Percentiles rank a stretch among this genome's conserved stretches.
Conservation (phyloP, 2,888 invertebrate genomes). For the Ligdia adustata region DNA sequence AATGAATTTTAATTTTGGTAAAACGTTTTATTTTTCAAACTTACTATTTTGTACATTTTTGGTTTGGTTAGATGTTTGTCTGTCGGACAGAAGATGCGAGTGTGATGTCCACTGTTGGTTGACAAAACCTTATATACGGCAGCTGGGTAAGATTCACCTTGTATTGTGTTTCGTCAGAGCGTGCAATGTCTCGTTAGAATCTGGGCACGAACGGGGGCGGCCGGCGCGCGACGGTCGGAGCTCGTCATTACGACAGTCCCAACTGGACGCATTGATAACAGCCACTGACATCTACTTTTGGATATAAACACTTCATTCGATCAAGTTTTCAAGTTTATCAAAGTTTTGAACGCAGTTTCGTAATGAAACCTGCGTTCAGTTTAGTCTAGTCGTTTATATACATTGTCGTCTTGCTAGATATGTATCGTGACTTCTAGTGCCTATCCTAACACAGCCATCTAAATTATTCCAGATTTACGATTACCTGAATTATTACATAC, state of each 20-base stretch:
- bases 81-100: slow-evolving; percentile 62
- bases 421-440: too few relatives aligned
- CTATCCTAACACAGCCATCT: too few relatives aligned
- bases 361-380: too few relatives aligned
- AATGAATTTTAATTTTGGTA: too few relatives aligned
- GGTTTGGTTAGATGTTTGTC: slow-evolving; percentile 49
- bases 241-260: slow-evolving; percentile 61
- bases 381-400: too few relatives aligned
- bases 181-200: slow-evolving; percentile 63
- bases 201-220: slow-evolving; percentile 71
- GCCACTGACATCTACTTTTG: slow-evolving; percentile 47
- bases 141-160: slow-evolving; percentile 76
- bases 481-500: too few relatives aligned
- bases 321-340: slow-evolving; percentile 33
- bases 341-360: too few relatives aligned
- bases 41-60: slow-evolving; percentile 74
- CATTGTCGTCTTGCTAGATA: too few relatives aligned
- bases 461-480: too few relatives aligned
- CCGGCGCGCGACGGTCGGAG: too few relatives aligned
- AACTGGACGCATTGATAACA: slow-evolving; percentile 49
- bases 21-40: slow-evolving; percentile 38
- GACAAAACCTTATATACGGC: slow-evolving; percentile 78
- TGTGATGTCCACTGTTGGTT: slow-evolving; percentile 63
- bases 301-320: slow-evolving; percentile 38
- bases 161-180: slow-evolving; percentile 69